These are phyloP conservation scores for Phorcus lineatus DNA, from an alignment of 2,888 invertebrate species.

Conservation along the genomic window DNA sequence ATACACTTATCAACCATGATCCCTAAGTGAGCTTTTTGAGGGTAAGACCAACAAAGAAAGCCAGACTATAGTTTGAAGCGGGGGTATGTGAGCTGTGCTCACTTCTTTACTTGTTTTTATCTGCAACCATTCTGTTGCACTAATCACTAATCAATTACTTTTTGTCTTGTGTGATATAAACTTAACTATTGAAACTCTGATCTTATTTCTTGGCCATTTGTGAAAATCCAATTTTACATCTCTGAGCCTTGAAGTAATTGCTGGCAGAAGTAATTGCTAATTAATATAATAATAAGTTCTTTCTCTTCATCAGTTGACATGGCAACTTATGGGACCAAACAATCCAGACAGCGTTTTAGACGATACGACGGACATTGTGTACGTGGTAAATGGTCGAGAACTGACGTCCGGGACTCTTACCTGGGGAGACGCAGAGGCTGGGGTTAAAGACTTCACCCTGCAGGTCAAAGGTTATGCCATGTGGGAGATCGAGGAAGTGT, in stretches of 20 bases:
- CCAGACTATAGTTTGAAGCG: too few species aligned
- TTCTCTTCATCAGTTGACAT: constrained; percentile 56
- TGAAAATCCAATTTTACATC: not conserved
- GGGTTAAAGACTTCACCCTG: constrained; percentile 62
- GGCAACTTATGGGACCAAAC: constrained; percentile 73
- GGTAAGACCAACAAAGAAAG: too few species aligned
- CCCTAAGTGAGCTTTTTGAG: too few species aligned
- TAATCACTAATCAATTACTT: too few species aligned
- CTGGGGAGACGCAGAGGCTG: constrained; percentile 68
- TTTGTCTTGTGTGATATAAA: too few species aligned
- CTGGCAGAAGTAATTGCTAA: too few species aligned
- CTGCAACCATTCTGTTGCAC: too few species aligned
- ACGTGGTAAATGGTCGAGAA: constrained; percentile 52
- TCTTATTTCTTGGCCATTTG: not conserved
- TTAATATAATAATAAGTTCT: too few species aligned
- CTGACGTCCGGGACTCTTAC: constrained; percentile 60
- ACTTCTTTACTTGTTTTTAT: too few species aligned
- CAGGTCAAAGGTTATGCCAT: constrained; percentile 65
- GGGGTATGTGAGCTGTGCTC: too few species aligned
- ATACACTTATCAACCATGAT: too few species aligned
- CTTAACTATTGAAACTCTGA: too few species aligned
- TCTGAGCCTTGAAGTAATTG: not conserved
- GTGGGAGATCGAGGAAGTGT: constrained; percentile 72
- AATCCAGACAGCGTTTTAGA: constrained; percentile 58
- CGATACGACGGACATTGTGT: constrained; percentile 67